Evolutionary conservation across 2,113 vertebrate species (phyloP).

Genomic region (Progne subis): DNA sequence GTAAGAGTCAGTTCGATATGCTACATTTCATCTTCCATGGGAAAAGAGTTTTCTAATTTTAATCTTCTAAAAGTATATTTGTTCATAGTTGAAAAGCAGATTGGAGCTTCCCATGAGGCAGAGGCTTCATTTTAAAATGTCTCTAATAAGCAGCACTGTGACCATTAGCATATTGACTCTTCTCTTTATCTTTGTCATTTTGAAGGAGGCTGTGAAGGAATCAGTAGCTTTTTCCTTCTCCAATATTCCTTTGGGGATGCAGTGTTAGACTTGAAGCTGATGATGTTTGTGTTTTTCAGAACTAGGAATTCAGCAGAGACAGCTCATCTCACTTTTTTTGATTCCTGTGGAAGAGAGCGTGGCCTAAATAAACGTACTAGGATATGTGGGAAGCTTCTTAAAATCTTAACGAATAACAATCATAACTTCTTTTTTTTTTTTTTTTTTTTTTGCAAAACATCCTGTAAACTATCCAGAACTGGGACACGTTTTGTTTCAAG

Average conservation of each 20-base stretch:
- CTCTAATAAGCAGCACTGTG: not conserved
- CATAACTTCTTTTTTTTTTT: not conserved
- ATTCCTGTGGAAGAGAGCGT: not conserved
- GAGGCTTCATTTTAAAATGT: not conserved
- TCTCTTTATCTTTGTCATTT: conserved; percentile 15
- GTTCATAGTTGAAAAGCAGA: not conserved
- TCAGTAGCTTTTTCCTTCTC: not conserved
- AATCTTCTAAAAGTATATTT: not conserved
- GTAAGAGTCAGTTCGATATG: not conserved
- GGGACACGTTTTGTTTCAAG: not conserved
- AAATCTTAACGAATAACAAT: not conserved
- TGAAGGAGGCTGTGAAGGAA: conserved; percentile 33
- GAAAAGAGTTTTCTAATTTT: not conserved
- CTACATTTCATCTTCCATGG: not conserved
- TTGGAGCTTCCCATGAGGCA: not conserved
- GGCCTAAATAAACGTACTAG: not conserved
- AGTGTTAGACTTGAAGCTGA: not conserved
- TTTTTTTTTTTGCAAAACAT: not conserved
- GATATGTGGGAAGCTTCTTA: not conserved
- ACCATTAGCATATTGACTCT: not conserved
- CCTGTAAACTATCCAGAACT: not conserved
- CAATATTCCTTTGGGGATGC: not conserved
- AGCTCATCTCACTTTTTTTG: not conserved
- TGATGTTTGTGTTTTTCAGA: conserved; percentile 5
- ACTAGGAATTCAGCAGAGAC: not conserved